Base-by-base conservation (phyloP, 1,140 invertebrate genomes). In the Bombus impatiens region DNA sequence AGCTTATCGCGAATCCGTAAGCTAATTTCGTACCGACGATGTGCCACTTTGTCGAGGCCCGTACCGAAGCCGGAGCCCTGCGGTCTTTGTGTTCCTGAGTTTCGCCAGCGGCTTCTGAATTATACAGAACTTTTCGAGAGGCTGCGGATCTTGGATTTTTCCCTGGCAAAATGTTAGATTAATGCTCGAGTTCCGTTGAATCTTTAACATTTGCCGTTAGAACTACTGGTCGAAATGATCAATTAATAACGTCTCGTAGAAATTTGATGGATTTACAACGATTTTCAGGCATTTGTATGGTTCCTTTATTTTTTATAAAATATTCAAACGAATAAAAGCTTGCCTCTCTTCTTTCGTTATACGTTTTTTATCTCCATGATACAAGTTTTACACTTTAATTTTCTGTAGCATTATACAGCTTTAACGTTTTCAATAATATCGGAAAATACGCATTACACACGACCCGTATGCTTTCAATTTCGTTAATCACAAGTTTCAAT, bases 1-100 rank as follows among this genome's bases (percentile, higher is more conserved):
- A 68, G 91, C 91, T 92, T 92, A 92, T 92, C 91, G 70, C 79
- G 87, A 92, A 92, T 90, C 89, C 87, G 83, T 88, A 90, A 91
- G 90, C 90, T 92, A 92, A 92, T 92, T 91, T 90, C 89, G 86
- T 87, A 86, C 71, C 88, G 80, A 65, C 79, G 84, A 80, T 89
- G 81, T 79, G 77, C 85, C 87, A 87, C 87, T 90, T 91, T 88
- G 90, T 89, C 81, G 87, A 88, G 35, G 59, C 78, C n/a, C 28
- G 78, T 37, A 32, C 47, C 83, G 35, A 47, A 71, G 44, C 35
- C 88, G 32, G 84, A 44, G 65, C 78, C 75, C 75, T 68, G 75
- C 68, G 68, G 78, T 75, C 79, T 78, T 89, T 80, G 78, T 72
- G 79, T 74, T 72, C 53, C 44, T 37, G 84, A 86, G 32, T 62